phyloP scores from a whole-genome alignment of 2,888 invertebrate species.

The Notocelia uddmanniana region DNA sequence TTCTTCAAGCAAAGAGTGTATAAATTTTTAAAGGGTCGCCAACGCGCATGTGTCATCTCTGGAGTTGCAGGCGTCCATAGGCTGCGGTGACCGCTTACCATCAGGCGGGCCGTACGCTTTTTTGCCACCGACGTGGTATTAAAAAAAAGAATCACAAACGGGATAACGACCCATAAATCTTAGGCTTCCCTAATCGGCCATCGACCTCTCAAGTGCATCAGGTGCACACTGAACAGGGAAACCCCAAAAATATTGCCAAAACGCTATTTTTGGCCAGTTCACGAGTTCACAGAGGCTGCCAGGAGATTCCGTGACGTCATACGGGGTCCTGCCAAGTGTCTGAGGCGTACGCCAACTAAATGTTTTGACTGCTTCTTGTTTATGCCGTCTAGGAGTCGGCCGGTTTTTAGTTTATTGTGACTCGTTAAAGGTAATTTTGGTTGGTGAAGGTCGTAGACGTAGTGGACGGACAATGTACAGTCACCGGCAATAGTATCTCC shows the following conservation, averaged over 20 bases:
- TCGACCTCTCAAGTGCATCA: slow-evolving; percentile 10
- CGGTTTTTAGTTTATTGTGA: slow-evolving; percentile 33
- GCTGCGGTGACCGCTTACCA: no score
- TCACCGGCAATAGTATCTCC: no score
- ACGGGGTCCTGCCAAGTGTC: slow-evolving; percentile 74
- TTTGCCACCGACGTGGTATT: no score
- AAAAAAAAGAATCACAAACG: no score
- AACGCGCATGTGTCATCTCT: no score
- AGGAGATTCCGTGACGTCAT: slow-evolving; percentile 64
- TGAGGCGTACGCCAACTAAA: slow-evolving; percentile 62
- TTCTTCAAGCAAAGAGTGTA: no score
- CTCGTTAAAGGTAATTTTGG: not conserved
- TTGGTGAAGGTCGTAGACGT: not conserved
- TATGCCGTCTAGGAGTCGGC: slow-evolving; percentile 46
- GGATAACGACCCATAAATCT: no score
- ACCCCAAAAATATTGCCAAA: slow-evolving; percentile 45
- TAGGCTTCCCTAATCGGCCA: slow-evolving; percentile 7
- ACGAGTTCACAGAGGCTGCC: slow-evolving; percentile 52
- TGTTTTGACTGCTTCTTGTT: slow-evolving; percentile 72
- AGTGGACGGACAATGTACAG: no score
- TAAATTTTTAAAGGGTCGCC: no score
- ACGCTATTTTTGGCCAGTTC: slow-evolving; percentile 42
- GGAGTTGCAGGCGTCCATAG: no score
- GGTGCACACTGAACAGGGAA: slow-evolving; percentile 32
- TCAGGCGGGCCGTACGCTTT: no score